A percentile compares a stretch with the other conserved stretches of the same genome.
Conservation (phyloP, 2,113 vertebrate species). For the Montifringilla adamsi region DNA sequence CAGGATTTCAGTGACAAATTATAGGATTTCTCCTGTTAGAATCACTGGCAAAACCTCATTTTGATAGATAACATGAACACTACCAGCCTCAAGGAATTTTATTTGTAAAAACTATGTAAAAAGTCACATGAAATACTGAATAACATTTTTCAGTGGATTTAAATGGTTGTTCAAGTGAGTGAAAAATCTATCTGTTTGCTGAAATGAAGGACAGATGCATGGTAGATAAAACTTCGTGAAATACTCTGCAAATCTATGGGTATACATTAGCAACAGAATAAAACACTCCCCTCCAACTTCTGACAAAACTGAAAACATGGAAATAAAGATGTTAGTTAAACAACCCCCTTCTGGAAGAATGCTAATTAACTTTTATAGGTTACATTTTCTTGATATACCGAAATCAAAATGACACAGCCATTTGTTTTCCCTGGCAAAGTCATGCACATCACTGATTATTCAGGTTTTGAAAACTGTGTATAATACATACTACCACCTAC, state of each 20-base stretch:
- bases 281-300: conserved; percentile 42
- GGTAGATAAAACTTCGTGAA: neutral
- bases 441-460: conserved; percentile 64
- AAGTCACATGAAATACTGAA: neutral
- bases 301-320: conserved; percentile 58
- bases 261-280: conserved; percentile 53
- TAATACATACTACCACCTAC: conserved; percentile 67
- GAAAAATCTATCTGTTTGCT: neutral
- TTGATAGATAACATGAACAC: neutral
- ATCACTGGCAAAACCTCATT: neutral
- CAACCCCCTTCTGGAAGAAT: conserved; percentile 59
- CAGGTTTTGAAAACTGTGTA: conserved; percentile 66
- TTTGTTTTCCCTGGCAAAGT: conserved; percentile 69
- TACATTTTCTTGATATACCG: conserved; percentile 59
- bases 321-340: conserved; percentile 59
- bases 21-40: neutral
- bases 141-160: neutral
- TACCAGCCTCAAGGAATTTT: neutral
- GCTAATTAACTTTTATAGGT: conserved; percentile 66
- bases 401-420: conserved; percentile 67
- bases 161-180: neutral
- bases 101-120: neutral
- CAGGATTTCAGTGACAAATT: neutral
- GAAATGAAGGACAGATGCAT: conserved; percentile 14
- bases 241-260: conserved; percentile 37